Evolutionary conservation across 2,113 vertebrate species (phyloP).

Genomic region (Chaetops frenatus): DNA sequence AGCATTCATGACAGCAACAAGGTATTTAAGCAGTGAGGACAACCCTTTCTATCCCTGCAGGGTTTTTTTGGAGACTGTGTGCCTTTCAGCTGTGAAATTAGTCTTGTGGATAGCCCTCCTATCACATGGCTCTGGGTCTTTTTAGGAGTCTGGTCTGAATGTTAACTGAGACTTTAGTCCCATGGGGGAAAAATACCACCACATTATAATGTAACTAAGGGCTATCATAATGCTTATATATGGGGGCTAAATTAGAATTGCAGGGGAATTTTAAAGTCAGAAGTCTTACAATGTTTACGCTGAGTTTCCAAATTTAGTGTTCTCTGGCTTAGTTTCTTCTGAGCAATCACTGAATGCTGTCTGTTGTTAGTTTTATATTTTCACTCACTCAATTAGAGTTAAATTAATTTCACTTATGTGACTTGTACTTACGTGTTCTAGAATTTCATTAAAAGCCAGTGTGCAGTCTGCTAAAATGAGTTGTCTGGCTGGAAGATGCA

Average conservation of each 20-base stretch:
- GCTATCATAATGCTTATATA: background rate
- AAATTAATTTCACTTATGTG: background rate
- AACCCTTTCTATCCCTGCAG: background rate
- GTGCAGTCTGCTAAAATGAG: background rate
- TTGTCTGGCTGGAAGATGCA: background rate
- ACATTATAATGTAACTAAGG: background rate
- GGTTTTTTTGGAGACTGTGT: rapidly evolving
- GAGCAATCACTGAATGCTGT: background rate
- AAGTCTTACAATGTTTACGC: background rate
- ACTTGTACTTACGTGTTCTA: background rate
- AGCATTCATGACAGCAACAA: background rate
- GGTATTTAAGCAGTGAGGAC: background rate
- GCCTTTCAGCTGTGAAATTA: background rate
- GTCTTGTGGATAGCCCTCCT: background rate
- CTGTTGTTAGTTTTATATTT: background rate
- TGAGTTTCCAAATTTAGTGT: background rate
- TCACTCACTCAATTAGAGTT: background rate
- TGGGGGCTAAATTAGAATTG: background rate
- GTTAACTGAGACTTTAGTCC: background rate
- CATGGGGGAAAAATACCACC: background rate
- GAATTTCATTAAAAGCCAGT: background rate
- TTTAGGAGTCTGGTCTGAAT: background rate
- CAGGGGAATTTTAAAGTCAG: background rate
- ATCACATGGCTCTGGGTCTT: background rate
- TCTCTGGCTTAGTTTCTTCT: background rate